These are phyloP conservation scores for Leptonema lineaticorne DNA, from an alignment of 1,140 invertebrate species.

Conservation along the genomic window DNA sequence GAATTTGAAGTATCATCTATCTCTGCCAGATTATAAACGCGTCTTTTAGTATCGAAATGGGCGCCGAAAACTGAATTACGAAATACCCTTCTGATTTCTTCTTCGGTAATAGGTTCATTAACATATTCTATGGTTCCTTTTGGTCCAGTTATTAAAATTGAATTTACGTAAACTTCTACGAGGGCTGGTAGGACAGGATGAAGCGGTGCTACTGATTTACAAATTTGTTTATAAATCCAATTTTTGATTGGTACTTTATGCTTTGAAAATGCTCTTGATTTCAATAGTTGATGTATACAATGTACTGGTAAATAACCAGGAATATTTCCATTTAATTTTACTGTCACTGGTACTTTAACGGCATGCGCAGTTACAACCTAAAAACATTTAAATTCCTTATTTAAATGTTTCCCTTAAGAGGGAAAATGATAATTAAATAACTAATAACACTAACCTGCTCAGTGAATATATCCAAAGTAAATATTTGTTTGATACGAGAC, in stretches of 20 bases:
- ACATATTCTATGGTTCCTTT: conserved; percentile 71
- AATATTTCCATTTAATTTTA: conserved; percentile 84
- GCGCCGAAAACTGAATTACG: conserved; percentile 72
- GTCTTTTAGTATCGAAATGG: conserved; percentile 64
- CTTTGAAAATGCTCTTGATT: conserved; percentile 93
- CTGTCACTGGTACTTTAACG: conserved; percentile 92
- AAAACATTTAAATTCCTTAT: conserved; percentile 34
- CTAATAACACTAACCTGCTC: conserved; percentile 78
- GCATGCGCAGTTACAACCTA: conserved; percentile 93
- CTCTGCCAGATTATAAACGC: conserved; percentile 48
- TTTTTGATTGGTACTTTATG: conserved; percentile 92
- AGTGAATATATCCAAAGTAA: conserved; percentile 96
- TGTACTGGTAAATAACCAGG: conserved; percentile 94
- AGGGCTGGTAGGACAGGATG: conserved; percentile 92
- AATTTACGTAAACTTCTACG: conserved; percentile 94
- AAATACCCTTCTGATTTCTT: conserved; percentile 86
- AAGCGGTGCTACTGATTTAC: conserved; percentile 79
- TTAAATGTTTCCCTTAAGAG: conserved; percentile 15
- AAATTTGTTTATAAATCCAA: conserved; percentile 95
- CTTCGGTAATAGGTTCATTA: conserved; percentile 89
- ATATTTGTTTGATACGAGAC: conserved; percentile 89
- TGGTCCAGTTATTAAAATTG: conserved; percentile 78
- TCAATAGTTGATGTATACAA: conserved; percentile 94
- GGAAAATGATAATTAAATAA: conserved; percentile 6
- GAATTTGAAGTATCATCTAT: conserved; percentile 53